Conservation (phyloP, 1,140 invertebrate genomes). For the Anastrepha ludens region DNA sequence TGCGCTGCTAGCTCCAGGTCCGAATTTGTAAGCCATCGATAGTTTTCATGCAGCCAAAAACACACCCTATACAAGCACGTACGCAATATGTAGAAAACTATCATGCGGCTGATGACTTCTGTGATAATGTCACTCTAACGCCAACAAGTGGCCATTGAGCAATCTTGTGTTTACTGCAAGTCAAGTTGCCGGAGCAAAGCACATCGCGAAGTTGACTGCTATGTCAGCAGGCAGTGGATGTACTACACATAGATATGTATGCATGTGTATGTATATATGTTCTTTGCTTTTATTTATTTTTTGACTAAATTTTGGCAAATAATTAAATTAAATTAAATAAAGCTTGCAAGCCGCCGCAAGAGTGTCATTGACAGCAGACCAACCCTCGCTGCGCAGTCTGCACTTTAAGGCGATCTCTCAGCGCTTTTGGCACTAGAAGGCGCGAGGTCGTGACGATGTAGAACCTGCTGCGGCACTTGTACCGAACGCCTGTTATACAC, state of each 20-base stretch:
- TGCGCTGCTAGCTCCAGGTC: no score
- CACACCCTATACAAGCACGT: no score
- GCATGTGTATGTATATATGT: neutral
- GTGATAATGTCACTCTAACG: neutral
- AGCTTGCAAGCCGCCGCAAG: neutral
- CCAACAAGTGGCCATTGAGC: neutral
- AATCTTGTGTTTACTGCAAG: constrained; percentile 14
- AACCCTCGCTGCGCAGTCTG: neutral
- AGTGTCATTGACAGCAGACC: constrained; percentile 36
- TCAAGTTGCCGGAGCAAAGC: neutral
- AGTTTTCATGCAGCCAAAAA: no score
- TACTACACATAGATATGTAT: neutral
- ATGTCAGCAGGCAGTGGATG: no score
- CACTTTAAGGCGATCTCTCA: neutral
- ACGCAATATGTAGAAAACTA: no score
- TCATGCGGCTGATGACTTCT: neutral
- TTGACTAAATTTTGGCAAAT: constrained; percentile 34
- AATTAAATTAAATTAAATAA: constrained; percentile 19
- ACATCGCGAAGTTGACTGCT: neutral
- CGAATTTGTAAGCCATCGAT: no score
- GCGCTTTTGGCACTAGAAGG: neutral
- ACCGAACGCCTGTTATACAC: neutral
- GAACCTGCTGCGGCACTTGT: neutral
- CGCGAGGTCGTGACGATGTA: neutral
- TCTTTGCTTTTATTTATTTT: neutral